Evolutionary conservation across 2,113 vertebrate species (phyloP), one percentile per base, ranked within the genome.

Genomic region (Lepisosteus oculatus): DNA sequence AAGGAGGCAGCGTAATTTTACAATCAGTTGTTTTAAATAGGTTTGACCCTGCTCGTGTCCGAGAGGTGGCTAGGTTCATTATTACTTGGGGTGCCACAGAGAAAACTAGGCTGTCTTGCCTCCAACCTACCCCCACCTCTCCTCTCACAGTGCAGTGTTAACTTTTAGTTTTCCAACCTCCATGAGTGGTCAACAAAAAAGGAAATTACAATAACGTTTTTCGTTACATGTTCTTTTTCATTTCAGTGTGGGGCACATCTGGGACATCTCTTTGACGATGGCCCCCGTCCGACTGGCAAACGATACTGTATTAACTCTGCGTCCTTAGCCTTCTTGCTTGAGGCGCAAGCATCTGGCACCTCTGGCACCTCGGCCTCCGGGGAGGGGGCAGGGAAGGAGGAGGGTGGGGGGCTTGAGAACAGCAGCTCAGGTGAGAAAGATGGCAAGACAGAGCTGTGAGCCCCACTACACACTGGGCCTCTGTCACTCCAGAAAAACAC

Each of bases 301-400:
- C 93, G 97, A 68, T 98, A 97, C 88, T 99, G 97, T 88, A 94
- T 98, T 71, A 99, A 99, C 84, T 99, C 97, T 0, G 95, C 95
- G 65, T 96, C 97, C 0, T 79, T 99, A 85, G 83, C 51, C 15
- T 92, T 92, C 75, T 82, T 83, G 72, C 43, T 80, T 0, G 69
- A 81, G 75, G 77, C 74, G 2, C 0, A 45, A 0, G 55, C 63
- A 61, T 17, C 29, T 29, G 29, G 29, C 61, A 62, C 17, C 54
- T 5, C 12, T 12, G 55, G 8, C 0, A 0, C 61, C 17, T 8
- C 80, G 3, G 51, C 66, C 17, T 61, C 57, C 41, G 69, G 44
- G 17, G 66, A 29, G 43, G 77, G 47, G 5, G 3, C 47, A 51
- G 47, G 55, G 12, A 4, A 65, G 59, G 59, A 15, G 43, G 51